These are phyloP conservation scores for Ovibos moschatus DNA, from an alignment of 2,113 vertebrate species.

Conservation along the genomic window DNA sequence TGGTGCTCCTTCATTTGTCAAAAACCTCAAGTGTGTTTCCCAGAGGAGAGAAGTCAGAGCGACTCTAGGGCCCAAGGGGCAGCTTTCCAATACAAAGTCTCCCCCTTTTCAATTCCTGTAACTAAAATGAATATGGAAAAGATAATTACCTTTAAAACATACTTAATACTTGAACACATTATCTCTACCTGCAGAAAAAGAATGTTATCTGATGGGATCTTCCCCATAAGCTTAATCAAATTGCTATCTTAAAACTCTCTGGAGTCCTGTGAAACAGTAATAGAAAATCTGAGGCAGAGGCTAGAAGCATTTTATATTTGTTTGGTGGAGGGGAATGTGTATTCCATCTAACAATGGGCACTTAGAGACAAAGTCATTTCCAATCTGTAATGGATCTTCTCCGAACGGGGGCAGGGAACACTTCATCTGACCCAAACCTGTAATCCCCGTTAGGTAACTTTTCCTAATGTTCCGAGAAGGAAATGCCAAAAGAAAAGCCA, in stretches of 20 bases:
- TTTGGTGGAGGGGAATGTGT: constrained; percentile 8
- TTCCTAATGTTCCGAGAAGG: neutral
- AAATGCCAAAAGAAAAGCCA: constrained; percentile 6
- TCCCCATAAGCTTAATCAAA: constrained; percentile 79
- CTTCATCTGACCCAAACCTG: constrained; percentile 38
- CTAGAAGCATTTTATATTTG: constrained; percentile 47
- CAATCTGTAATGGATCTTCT: constrained; percentile 76
- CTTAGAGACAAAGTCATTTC: constrained; percentile 71
- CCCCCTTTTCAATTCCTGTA: constrained; percentile 70
- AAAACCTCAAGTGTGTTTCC: constrained; percentile 5
- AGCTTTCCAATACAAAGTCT: constrained; percentile 29
- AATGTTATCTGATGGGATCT: constrained; percentile 73
- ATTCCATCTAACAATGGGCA: constrained; percentile 54
- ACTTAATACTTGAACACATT: constrained; percentile 80
- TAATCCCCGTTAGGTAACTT: neutral
- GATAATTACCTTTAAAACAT: constrained; percentile 81
- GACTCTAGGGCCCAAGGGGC: constrained; percentile 26
- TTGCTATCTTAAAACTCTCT: constrained; percentile 78
- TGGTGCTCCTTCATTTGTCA: constrained; percentile 41
- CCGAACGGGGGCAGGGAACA: constrained; percentile 2
- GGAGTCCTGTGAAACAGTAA: constrained; percentile 78
- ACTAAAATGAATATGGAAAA: constrained; percentile 74
- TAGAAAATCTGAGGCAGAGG: constrained; percentile 69
- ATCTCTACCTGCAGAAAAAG: constrained; percentile 79
- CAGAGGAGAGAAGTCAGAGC: neutral